Evolutionary conservation across 2,888 invertebrate genomes (phyloP).

Genomic region (Tipula lateralis): DNA sequence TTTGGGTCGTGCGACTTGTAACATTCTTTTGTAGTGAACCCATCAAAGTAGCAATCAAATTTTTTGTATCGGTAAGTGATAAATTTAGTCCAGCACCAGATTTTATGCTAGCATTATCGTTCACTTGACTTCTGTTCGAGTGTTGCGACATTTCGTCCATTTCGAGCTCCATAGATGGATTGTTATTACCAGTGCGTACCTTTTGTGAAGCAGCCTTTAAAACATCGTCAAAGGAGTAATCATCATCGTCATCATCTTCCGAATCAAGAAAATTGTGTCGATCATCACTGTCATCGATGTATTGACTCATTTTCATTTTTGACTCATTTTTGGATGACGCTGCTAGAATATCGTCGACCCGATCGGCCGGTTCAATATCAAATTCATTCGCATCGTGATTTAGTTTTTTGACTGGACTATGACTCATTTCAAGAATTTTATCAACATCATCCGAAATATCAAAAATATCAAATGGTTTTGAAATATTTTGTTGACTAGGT

Average conservation of each 20-base stretch:
- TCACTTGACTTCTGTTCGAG: constrained; percentile 41
- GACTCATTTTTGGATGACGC: constrained; percentile 36
- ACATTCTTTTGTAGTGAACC: constrained; percentile 51
- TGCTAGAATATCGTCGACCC: constrained; percentile 27
- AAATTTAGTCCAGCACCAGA: constrained; percentile 38
- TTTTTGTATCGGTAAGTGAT: constrained; percentile 56
- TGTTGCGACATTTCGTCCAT: constrained; percentile 40
- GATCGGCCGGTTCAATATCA: constrained; percentile 33
- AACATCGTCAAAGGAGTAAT: constrained; percentile 79
- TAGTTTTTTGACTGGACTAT: neutral
- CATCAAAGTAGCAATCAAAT: constrained; percentile 60
- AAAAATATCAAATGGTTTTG: neutral
- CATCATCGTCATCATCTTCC: constrained; percentile 69
- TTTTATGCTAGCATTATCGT: constrained; percentile 12
- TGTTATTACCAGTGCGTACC: constrained; percentile 50
- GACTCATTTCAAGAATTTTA: constrained; percentile 38
- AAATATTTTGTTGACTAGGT: constrained; percentile 25
- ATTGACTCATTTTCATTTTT: constrained; percentile 34
- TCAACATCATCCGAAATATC: constrained; percentile 42
- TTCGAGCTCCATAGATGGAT: constrained; percentile 38
- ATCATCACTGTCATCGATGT: constrained; percentile 38
- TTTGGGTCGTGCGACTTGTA: constrained; percentile 36
- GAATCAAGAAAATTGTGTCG: constrained; percentile 51
- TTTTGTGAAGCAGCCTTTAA: constrained; percentile 71
- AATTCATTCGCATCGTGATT: constrained; percentile 29